These are phyloP conservation scores for Caranx melampygus DNA, from an alignment of 2,113 vertebrate species.

Conservation along the genomic window DNA sequence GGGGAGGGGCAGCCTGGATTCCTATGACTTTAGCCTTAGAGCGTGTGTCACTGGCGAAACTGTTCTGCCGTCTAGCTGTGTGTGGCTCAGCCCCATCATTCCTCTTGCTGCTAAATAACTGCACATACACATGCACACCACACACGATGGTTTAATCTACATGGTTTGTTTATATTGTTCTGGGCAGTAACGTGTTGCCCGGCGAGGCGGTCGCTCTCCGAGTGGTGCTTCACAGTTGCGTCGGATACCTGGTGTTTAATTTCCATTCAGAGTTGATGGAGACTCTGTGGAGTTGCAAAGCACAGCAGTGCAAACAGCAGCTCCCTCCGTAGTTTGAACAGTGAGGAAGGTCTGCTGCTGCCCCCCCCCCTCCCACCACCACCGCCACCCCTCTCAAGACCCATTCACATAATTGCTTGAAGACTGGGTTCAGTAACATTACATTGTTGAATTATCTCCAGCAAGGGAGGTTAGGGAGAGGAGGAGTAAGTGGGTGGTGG, in stretches of 20 bases:
- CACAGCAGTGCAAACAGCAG: slow-evolving; percentile 69
- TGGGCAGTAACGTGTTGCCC: not conserved
- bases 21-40: slow-evolving; percentile 47
- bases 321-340: slow-evolving; percentile 71
- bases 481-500: slow-evolving; percentile 36
- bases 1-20: slow-evolving; percentile 68
- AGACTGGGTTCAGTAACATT: slow-evolving; percentile 74
- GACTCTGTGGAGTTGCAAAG: slow-evolving; percentile 42
- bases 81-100: slow-evolving; percentile 32
- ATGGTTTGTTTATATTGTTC: slow-evolving; percentile 37
- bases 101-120: slow-evolving; percentile 14
- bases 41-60: slow-evolving; percentile 46
- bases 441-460: slow-evolving; percentile 69
- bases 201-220: not conserved
- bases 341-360: slow-evolving; percentile 39
- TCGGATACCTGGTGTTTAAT: slow-evolving; percentile 48
- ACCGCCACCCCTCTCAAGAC: slow-evolving; percentile 29
- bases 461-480: slow-evolving; percentile 44
- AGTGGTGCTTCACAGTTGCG: slow-evolving; percentile 18
- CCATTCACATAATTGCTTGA: slow-evolving; percentile 72
- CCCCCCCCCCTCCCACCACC: not conserved
- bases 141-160: slow-evolving; percentile 33
- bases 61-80: slow-evolving; percentile 17
- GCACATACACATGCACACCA: not conserved
- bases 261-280: slow-evolving; percentile 54